These are phyloP conservation scores for Peromyscus maniculatus DNA, from an alignment of 2,113 vertebrate species.

Conservation along the genomic window DNA sequence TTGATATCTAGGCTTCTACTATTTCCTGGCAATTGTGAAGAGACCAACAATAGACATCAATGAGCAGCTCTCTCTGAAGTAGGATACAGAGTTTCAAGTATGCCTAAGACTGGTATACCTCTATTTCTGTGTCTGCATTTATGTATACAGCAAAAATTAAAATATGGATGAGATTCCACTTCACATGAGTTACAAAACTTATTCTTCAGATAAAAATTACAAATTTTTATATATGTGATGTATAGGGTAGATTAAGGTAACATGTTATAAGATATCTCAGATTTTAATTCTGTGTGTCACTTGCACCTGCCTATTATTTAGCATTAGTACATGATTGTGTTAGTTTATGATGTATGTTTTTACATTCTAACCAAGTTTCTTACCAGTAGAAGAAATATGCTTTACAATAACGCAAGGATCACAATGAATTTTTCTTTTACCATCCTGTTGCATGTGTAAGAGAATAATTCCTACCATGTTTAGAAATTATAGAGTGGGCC, in stretches of 20 bases:
- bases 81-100: neutral
- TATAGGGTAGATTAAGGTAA: neutral
- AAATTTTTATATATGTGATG: neutral
- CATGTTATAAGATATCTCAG: neutral
- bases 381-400: no score
- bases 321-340: no score
- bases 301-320: neutral
- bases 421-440: no score
- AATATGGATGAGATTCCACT: neutral
- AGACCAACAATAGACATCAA: neutral
- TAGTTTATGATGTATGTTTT: no score
- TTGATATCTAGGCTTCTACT: neutral
- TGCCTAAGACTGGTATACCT: neutral
- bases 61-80: neutral
- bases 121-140: neutral
- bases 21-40: neutral
- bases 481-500: no score
- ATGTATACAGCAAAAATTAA: neutral
- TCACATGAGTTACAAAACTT: neutral
- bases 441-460: no score
- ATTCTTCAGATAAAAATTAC: neutral
- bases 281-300: neutral
- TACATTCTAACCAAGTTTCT: no score
- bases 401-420: no score
- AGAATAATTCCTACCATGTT: no score